Evolutionary conservation across 2,888 invertebrate genomes (phyloP).

Genomic region (Pegoplata infirma): DNA sequence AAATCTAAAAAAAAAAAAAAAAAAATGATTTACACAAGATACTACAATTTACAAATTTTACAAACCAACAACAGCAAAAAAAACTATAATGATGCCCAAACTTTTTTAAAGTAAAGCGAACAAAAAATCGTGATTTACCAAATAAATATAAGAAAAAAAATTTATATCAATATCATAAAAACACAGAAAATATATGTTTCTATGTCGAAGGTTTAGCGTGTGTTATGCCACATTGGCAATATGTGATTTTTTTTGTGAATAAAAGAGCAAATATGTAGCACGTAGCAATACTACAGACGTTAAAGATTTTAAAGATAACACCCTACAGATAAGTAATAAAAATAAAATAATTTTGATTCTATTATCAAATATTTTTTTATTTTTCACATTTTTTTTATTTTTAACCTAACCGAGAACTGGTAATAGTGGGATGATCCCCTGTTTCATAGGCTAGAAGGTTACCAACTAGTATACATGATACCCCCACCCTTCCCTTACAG

Average conservation of each 20-base stretch:
- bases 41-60: constrained; percentile 27
- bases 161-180: neutral
- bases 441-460: too few species aligned
- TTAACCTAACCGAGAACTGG: too few species aligned
- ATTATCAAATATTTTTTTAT: too few species aligned
- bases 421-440: too few species aligned
- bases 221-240: constrained; percentile 47
- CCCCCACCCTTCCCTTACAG: too few species aligned
- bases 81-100: constrained; percentile 55
- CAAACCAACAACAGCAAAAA: neutral
- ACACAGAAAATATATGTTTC: constrained; percentile 43
- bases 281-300: too few species aligned
- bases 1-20: constrained; percentile 37
- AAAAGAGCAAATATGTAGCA: neutral
- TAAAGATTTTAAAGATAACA: too few species aligned
- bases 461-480: too few species aligned
- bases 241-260: constrained; percentile 38
- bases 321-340: too few species aligned
- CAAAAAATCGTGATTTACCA: constrained; percentile 53
- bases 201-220: constrained; percentile 54
- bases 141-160: constrained; percentile 27
- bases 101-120: constrained; percentile 31
- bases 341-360: too few species aligned
- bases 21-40: constrained; percentile 51
- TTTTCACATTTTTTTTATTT: too few species aligned